Evolutionary conservation across 2,888 invertebrate genomes (phyloP).

Genomic region (Lamellibrachia satsuma): DNA sequence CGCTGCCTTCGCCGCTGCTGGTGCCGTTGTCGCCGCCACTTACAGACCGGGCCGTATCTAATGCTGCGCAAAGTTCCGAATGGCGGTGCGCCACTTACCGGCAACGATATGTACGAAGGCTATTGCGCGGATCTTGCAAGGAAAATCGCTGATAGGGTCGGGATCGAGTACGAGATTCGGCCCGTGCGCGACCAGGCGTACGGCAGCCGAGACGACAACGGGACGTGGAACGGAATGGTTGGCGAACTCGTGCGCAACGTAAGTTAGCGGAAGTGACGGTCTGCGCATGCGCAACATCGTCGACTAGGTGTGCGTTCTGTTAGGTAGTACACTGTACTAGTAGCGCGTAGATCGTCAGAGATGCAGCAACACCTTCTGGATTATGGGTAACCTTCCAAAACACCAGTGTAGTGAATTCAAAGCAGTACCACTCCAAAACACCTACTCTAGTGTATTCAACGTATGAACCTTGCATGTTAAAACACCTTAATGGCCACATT

Average conservation of each 20-base stretch:
- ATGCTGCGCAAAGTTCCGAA: constrained; percentile 46
- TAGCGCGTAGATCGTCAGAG: not conserved
- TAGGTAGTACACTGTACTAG: not conserved
- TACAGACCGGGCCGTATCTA: constrained; percentile 58
- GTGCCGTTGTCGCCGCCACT: not conserved
- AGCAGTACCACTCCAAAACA: too few relatives aligned
- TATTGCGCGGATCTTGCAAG: constrained; percentile 67
- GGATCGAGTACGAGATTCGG: constrained; percentile 60
- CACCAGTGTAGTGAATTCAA: not conserved
- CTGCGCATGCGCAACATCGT: not conserved
- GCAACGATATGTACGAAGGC: constrained; percentile 76
- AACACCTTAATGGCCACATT: too few relatives aligned
- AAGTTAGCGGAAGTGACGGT: constrained; percentile 40
- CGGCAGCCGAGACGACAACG: constrained; percentile 46
- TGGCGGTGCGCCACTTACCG: constrained; percentile 72
- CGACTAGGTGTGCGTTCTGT: not conserved
- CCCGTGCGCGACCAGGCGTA: constrained; percentile 44
- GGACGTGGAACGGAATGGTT: constrained; percentile 63
- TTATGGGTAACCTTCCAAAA: not conserved
- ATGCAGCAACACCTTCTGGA: not conserved
- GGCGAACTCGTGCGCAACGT: constrained; percentile 60
- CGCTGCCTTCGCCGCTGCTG: not conserved
- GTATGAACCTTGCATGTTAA: too few relatives aligned
- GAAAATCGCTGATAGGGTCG: constrained; percentile 59
- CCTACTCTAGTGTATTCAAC: too few relatives aligned